These are phyloP conservation scores for Epistrophe eligans DNA, from an alignment of 2,888 invertebrate genomes.

Conservation along the genomic window DNA sequence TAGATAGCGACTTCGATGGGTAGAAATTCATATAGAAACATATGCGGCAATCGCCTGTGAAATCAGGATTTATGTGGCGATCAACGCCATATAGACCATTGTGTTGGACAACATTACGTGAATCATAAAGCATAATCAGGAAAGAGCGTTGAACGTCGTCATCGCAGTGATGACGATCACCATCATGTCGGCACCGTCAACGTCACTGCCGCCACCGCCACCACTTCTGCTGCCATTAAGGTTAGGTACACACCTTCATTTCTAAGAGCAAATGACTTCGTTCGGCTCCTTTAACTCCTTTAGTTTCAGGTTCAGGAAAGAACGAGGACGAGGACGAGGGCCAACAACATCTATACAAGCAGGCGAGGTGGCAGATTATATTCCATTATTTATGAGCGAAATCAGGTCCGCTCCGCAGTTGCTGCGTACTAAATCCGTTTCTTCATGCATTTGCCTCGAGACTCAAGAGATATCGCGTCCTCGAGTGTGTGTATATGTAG, in stretches of 20 bases:
- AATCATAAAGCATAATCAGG: slow-evolving; percentile 75
- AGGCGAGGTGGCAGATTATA: slow-evolving; percentile 70
- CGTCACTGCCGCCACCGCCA: neutral
- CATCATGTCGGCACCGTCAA: slow-evolving; percentile 32
- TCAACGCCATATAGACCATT: slow-evolving; percentile 73
- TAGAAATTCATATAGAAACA: slow-evolving; percentile 43
- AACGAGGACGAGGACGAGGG: neutral
- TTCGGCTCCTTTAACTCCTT: slow-evolving; percentile 42
- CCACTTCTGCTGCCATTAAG: slow-evolving; percentile 50
- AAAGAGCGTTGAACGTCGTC: slow-evolving; percentile 63
- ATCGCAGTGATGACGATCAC: slow-evolving; percentile 27
- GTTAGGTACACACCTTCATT: slow-evolving; percentile 72
- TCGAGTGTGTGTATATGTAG: slow-evolving; percentile 7
- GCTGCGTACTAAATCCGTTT: slow-evolving; percentile 45
- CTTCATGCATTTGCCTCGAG: slow-evolving; percentile 52
- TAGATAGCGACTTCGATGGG: slow-evolving; percentile 47
- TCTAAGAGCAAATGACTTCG: slow-evolving; percentile 61
- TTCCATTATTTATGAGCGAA: slow-evolving; percentile 75
- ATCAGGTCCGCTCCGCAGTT: slow-evolving; percentile 51
- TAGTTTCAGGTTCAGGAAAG: slow-evolving; percentile 33
- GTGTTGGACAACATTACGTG: slow-evolving; percentile 73
- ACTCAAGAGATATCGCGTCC: slow-evolving; percentile 46
- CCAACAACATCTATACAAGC: neutral
- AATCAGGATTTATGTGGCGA: slow-evolving; percentile 73
- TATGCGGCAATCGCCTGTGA: slow-evolving; percentile 61